Evolutionary conservation across 2,113 vertebrate genomes (phyloP).

Genomic region (Stegostoma tigrinum): DNA sequence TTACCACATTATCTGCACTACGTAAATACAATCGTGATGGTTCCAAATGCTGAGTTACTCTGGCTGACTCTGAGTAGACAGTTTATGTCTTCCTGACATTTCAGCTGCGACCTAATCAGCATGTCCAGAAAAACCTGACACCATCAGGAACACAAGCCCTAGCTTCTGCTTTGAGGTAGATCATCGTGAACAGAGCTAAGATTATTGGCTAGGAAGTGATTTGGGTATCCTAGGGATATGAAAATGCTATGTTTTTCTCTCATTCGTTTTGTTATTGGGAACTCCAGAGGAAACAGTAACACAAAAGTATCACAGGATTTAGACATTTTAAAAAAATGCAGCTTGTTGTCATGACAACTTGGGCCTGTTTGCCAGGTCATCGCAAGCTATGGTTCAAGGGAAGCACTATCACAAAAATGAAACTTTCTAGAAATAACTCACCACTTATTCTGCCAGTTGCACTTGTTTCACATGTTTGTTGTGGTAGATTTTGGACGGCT

Average conservation of each 20-base stretch:
- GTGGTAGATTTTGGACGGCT: neutral
- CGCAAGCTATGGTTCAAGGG: neutral
- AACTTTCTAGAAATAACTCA: neutral
- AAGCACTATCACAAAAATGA: neutral
- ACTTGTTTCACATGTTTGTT: neutral
- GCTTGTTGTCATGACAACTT: neutral
- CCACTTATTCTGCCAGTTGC: neutral
- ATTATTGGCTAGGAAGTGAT: neutral
- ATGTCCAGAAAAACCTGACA: neutral
- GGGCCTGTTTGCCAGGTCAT: neutral
- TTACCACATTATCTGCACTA: neutral
- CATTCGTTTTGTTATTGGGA: neutral
- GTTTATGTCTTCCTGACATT: neutral
- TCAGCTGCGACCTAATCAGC: neutral
- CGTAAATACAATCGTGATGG: neutral
- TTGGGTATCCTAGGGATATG: neutral
- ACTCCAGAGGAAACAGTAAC: neutral
- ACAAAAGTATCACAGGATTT: neutral
- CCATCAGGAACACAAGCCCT: neutral
- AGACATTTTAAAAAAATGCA: neutral
- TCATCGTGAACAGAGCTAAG: neutral
- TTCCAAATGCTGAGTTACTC: neutral
- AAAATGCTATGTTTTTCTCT: neutral
- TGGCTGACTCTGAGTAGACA: neutral
- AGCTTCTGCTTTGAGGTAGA: neutral